Evolutionary conservation across 2,113 vertebrate genomes (phyloP).

Genomic region (Holacanthus passer): DNA sequence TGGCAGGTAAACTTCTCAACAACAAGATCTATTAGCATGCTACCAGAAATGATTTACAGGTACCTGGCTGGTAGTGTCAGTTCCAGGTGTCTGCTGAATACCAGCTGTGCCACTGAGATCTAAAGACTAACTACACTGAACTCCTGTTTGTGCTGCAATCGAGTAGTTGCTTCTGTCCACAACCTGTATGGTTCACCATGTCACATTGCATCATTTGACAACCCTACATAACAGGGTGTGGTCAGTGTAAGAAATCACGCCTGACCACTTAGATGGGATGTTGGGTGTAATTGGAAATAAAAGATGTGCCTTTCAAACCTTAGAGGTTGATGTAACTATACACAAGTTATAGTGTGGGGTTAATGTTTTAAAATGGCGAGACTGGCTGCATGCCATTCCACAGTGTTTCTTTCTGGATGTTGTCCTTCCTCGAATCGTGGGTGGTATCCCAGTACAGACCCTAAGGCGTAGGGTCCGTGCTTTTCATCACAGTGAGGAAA

Average conservation of each 20-base stretch:
- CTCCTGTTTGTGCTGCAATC: too few relatives aligned
- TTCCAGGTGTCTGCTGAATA: not conserved
- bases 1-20: not conserved
- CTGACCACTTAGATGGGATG: not conserved
- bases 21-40: not conserved
- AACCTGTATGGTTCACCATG: too few relatives aligned
- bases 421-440: not conserved
- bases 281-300: not conserved
- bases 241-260: not conserved
- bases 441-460: not conserved
- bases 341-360: not conserved
- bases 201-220: too few relatives aligned
- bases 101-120: not conserved
- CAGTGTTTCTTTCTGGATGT: not conserved
- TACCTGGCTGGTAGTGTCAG: not conserved
- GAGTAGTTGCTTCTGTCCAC: too few relatives aligned
- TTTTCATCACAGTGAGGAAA: not conserved
- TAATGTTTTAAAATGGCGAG: not conserved
- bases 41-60: not conserved
- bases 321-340: too few relatives aligned
- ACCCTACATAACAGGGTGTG: not conserved
- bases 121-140: too few relatives aligned
- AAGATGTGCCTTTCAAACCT: not conserved
- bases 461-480: not conserved
- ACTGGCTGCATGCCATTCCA: not conserved